phyloP scores from a whole-genome alignment of 2,797 vertebrate species.

The Aeoliscus strigatus region DNA sequence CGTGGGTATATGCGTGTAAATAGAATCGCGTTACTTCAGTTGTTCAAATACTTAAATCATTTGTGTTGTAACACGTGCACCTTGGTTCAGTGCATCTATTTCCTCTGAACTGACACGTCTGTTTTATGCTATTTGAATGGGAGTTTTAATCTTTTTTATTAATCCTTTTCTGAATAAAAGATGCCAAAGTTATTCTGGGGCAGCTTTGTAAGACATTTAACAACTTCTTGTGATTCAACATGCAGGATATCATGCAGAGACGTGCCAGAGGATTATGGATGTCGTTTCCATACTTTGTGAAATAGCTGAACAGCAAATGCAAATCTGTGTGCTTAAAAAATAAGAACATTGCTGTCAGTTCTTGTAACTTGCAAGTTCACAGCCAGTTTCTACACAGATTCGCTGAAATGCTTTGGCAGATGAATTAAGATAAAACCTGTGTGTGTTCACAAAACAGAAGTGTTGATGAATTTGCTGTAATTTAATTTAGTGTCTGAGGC shows the following conservation, averaged over 20 bases:
- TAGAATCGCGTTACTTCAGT: no score
- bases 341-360: no score
- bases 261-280: slow-evolving; percentile 11
- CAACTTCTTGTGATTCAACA: slow-evolving; percentile 40
- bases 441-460: no score
- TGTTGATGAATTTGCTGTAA: no score
- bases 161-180: slow-evolving; percentile 64
- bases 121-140: slow-evolving; percentile 59
- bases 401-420: no score
- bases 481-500: no score
- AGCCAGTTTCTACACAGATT: no score
- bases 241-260: slow-evolving; percentile 38
- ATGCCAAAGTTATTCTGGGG: slow-evolving; percentile 61
- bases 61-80: slow-evolving; percentile 61
- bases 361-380: no score
- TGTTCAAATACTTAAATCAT: slow-evolving; percentile 41
- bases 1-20: slow-evolving; percentile 36
- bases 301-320: slow-evolving; percentile 9
- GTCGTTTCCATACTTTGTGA: slow-evolving; percentile 25
- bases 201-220: slow-evolving; percentile 47
- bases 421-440: no score
- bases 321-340: no score
- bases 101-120: slow-evolving; percentile 49
- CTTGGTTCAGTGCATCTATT: slow-evolving; percentile 55
- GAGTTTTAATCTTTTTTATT: slow-evolving; percentile 58